Evolutionary conservation across 2,113 vertebrate species (phyloP).

Genomic region (Suncus etruscus): DNA sequence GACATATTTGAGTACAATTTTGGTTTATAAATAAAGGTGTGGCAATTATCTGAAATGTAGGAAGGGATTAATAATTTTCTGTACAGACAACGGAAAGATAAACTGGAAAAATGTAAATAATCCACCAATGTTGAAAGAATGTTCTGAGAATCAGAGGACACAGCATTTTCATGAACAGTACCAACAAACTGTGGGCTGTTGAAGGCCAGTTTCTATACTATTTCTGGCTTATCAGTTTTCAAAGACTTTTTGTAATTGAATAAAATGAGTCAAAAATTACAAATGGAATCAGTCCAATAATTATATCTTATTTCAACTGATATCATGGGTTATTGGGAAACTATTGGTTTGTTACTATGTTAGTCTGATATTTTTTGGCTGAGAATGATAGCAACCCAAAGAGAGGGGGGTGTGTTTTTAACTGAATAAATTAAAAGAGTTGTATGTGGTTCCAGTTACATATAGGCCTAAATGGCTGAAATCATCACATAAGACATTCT

Average conservation of each 20-base stretch:
- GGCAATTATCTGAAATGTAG: background rate
- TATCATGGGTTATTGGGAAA: conserved; percentile 24
- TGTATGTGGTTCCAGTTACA: background rate
- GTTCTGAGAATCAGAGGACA: too few relatives aligned
- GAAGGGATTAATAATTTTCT: background rate
- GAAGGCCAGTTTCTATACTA: conserved; percentile 24
- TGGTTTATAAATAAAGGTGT: background rate
- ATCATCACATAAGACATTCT: background rate
- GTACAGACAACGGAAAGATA: background rate
- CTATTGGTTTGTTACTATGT: background rate
- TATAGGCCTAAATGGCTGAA: background rate
- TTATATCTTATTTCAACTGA: background rate
- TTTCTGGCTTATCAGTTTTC: conserved; percentile 31
- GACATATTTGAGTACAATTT: background rate
- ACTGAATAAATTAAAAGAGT: conserved; percentile 3
- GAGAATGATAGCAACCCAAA: conserved; percentile 23
- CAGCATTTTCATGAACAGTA: background rate
- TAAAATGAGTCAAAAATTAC: background rate
- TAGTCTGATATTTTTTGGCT: background rate
- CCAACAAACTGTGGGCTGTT: background rate
- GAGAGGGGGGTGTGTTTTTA: background rate
- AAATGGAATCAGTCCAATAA: background rate
- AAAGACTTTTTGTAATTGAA: conserved; percentile 22
- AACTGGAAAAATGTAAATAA: background rate
- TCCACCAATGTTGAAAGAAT: background rate